Evolutionary conservation across 2,113 vertebrate species (phyloP).

Genomic region (Sturnus vulgaris): DNA sequence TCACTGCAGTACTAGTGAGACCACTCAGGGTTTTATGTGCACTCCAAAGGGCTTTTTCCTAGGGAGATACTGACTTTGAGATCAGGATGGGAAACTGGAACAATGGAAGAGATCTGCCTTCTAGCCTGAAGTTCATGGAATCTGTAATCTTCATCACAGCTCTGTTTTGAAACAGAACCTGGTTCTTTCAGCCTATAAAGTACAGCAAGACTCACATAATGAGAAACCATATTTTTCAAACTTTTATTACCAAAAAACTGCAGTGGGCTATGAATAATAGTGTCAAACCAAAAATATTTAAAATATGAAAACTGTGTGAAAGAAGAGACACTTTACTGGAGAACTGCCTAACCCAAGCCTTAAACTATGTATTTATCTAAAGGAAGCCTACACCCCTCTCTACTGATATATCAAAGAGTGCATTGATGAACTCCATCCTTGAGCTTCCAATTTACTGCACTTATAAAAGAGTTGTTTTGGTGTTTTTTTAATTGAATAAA

Average conservation of each 20-base stretch:
- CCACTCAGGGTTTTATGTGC: not conserved
- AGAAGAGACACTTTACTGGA: not conserved
- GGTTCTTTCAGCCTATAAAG: not conserved
- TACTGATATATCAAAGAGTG: not conserved
- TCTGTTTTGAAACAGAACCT: not conserved
- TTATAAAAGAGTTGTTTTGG: not conserved
- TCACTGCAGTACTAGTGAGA: not conserved
- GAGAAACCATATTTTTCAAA: not conserved
- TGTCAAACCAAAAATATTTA: not conserved
- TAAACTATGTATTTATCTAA: not conserved
- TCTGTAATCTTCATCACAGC: not conserved
- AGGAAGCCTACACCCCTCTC: not conserved
- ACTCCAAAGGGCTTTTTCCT: not conserved
- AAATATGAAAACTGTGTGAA: not conserved
- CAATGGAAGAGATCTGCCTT: not conserved
- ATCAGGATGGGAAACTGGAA: not conserved
- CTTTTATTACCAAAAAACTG: not conserved
- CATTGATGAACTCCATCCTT: not conserved
- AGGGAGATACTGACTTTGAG: not conserved
- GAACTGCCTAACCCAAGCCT: not conserved
- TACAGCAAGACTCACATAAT: not conserved
- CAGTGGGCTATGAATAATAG: not conserved
- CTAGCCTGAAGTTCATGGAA: not conserved
- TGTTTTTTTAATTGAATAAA: not conserved
- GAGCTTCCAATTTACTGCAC: not conserved